Conservation (phyloP, 2,113 vertebrate species). For the Carassius auratus region DNA sequence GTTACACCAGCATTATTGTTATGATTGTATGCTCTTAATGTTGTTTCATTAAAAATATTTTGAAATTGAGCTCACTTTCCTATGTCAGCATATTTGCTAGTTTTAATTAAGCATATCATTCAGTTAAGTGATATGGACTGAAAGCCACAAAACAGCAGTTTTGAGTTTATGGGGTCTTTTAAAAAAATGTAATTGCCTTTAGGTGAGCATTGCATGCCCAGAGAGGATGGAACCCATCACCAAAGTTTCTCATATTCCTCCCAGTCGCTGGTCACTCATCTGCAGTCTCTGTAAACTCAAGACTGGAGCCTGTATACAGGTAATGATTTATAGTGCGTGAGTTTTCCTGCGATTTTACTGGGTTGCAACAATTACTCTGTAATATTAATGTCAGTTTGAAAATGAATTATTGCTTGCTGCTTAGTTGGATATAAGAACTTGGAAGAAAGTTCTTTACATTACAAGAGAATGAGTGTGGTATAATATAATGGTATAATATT, state of each 20-base stretch:
- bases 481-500: too few species aligned
- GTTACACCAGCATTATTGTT: background rate
- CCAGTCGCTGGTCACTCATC: slow-evolving; percentile 96
- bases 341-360: too few species aligned
- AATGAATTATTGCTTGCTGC: background rate
- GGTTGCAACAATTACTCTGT: background rate
- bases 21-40: background rate
- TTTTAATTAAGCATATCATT: background rate
- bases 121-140: background rate
- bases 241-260: slow-evolving; percentile 96
- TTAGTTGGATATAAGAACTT: background rate
- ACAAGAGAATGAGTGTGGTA: too few species aligned
- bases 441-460: too few species aligned
- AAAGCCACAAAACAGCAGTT: background rate
- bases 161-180: background rate
- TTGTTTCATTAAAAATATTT: background rate
- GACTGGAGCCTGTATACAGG: slow-evolving; percentile 98
- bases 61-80: background rate
- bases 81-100: background rate
- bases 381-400: background rate
- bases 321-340: slow-evolving; percentile 55
- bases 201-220: slow-evolving; percentile 98
- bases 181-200: slow-evolving; percentile 19
- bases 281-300: slow-evolving; percentile 96
- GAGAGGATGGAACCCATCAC: slow-evolving; percentile 99